phyloP scores from a whole-genome alignment of 2,888 invertebrate genomes.

The Yponomeuta cagnagella region DNA sequence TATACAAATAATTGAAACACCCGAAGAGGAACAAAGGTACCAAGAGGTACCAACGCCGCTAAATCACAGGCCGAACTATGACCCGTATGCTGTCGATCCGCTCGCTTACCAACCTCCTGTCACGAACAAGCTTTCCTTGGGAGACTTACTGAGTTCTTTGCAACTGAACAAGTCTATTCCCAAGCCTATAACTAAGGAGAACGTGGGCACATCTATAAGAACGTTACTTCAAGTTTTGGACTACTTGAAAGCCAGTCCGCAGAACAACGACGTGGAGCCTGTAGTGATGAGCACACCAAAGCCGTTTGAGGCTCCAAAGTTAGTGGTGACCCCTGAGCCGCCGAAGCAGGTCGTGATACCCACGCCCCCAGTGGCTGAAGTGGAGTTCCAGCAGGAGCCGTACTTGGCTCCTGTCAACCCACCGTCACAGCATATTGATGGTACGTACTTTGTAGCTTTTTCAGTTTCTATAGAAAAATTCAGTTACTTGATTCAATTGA shows the following conservation, averaged over 20 bases:
- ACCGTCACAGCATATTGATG: conserved; percentile 65
- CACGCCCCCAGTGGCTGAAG: conserved; percentile 27
- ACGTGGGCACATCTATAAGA: conserved; percentile 85
- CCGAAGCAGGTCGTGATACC: conserved; percentile 39
- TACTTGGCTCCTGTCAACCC: conserved; percentile 52
- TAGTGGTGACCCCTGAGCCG: conserved; percentile 35
- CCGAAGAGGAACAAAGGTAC: conserved; percentile 9
- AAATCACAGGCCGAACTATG: conserved; percentile 39
- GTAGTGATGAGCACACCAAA: conserved; percentile 55
- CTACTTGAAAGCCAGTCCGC: conserved; percentile 74
- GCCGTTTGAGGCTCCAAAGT: conserved; percentile 46
- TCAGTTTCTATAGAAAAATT: conserved; percentile 2
- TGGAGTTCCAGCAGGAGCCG: conserved; percentile 49
- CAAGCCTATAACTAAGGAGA: conserved; percentile 83
- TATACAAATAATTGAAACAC: conserved; percentile 29
- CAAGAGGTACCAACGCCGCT: not conserved
- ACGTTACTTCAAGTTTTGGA: conserved; percentile 85
- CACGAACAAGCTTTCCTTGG: conserved; percentile 43
- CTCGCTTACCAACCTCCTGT: conserved; percentile 29
- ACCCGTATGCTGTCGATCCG: conserved; percentile 46
- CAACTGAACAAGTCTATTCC: conserved; percentile 86
- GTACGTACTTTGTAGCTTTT: conserved; percentile 31
- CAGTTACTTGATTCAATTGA: too few relatives aligned
- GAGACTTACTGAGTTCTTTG: conserved; percentile 80
- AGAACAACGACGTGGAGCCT: conserved; percentile 51